Evolutionary conservation across 2,888 invertebrate genomes (phyloP).

Genomic region (Dryadula phaetusa): DNA sequence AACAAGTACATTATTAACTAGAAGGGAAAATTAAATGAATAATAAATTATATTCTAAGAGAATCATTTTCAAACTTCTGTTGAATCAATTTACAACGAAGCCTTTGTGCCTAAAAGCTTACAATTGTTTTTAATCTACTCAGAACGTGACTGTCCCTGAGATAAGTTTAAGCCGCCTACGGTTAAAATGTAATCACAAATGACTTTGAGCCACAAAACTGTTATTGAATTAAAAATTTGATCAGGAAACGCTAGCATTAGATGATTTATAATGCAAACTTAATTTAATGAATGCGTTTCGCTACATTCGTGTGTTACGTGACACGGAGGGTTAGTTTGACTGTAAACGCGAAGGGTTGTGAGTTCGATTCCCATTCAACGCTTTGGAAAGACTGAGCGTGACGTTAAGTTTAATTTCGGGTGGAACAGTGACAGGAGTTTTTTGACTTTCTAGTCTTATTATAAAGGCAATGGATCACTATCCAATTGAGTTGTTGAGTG

Average conservation of each 20-base stretch:
- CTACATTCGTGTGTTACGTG: too few species aligned
- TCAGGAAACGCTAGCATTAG: neutral
- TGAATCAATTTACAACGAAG: slow-evolving; percentile 3
- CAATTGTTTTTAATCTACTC: slow-evolving; percentile 21
- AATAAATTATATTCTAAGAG: slow-evolving; percentile 6
- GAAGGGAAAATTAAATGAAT: neutral
- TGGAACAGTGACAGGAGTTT: too few species aligned
- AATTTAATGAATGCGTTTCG: neutral
- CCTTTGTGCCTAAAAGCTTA: slow-evolving; percentile 11
- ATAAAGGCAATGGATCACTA: too few species aligned
- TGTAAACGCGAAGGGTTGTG: too few species aligned
- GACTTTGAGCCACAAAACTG: slow-evolving; percentile 8
- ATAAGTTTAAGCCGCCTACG: slow-evolving; percentile 18
- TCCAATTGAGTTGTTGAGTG: too few species aligned
- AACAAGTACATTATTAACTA: neutral
- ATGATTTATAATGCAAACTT: slow-evolving; percentile 2
- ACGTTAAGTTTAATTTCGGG: too few species aligned
- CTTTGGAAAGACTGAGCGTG: too few species aligned
- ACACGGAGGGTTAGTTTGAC: too few species aligned
- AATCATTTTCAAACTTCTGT: neutral
- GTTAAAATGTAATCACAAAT: slow-evolving; percentile 26
- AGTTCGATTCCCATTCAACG: too few species aligned
- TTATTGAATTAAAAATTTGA: slow-evolving; percentile 5
- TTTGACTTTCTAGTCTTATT: too few species aligned
- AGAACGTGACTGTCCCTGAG: slow-evolving; percentile 18